Conservation (phyloP, 1,140 invertebrate species). For the Philotrypesis tridentata region DNA sequence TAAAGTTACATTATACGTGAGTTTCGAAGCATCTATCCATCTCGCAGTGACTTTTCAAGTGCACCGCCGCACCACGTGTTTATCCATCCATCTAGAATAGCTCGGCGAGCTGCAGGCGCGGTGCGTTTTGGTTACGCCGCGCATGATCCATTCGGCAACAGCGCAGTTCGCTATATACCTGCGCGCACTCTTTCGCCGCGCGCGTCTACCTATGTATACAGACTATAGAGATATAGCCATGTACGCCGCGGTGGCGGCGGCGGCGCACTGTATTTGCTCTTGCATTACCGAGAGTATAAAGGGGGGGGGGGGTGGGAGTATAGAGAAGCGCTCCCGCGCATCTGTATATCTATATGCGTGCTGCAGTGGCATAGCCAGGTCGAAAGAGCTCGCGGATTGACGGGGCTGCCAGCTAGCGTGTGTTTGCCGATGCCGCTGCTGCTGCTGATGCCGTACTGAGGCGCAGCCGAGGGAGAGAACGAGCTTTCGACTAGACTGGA, state of each 20-base stretch:
- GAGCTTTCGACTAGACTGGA: background rate
- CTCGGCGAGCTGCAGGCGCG: background rate
- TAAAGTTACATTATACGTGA: conserved; percentile 8
- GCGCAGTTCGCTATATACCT: background rate
- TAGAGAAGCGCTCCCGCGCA: too few relatives aligned
- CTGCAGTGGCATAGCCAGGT: background rate
- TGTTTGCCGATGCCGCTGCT: conserved; percentile 42
- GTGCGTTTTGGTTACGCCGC: background rate
- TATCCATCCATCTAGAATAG: conserved; percentile 6
- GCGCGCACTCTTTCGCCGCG: conserved; percentile 8
- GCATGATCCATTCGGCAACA: background rate
- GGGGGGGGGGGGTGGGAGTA: conserved; percentile 1
- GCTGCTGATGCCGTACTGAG: too few relatives aligned
- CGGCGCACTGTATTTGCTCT: conserved; percentile 30
- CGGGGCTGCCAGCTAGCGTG: conserved; percentile 11
- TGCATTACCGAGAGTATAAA: conserved; percentile 46
- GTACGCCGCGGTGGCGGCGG: too few relatives aligned
- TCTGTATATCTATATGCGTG: too few relatives aligned
- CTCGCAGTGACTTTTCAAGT: background rate
- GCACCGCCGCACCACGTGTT: background rate
- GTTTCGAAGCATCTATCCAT: background rate
- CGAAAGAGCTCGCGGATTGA: conserved; percentile 24
- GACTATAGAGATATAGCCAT: too few relatives aligned
- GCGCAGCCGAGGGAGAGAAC: background rate
- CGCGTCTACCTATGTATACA: background rate